These are phyloP conservation scores for Amphipoea lucens DNA, from an alignment of 2,888 invertebrate species.

Conservation along the genomic window DNA sequence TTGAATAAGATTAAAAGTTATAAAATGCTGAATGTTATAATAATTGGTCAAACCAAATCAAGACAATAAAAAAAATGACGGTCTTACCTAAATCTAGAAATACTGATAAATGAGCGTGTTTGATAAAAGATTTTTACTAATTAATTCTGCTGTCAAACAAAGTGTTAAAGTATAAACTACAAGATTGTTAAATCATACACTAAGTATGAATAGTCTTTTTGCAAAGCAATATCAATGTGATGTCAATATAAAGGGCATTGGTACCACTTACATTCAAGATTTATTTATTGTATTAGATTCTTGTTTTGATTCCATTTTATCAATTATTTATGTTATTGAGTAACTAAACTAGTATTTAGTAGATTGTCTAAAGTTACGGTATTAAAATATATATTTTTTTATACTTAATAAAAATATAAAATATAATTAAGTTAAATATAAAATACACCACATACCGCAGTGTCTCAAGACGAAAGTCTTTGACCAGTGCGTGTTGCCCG, in stretches of 20 bases:
- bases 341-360: background rate
- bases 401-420: too few species aligned
- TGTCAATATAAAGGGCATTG: background rate
- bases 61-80: background rate
- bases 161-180: background rate
- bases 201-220: background rate
- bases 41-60: background rate
- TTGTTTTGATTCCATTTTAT: background rate
- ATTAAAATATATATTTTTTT: too few species aligned
- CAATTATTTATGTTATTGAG: background rate
- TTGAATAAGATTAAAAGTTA: slow-evolving; percentile 25
- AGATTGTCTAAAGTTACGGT: background rate
- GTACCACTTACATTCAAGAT: background rate
- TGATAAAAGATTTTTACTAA: slow-evolving; percentile 6
- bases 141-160: background rate
- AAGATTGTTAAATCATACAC: background rate
- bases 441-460: too few species aligned
- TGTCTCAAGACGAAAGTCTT: too few species aligned
- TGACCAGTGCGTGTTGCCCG: too few species aligned
- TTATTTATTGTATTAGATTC: slow-evolving; percentile 6
- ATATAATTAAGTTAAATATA: too few species aligned
- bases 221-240: background rate
- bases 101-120: background rate
- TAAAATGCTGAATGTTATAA: background rate
- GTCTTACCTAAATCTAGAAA: background rate